These are phyloP conservation scores for Tetragonisca angustula DNA, from an alignment of 2,888 invertebrate genomes.

Conservation along the genomic window DNA sequence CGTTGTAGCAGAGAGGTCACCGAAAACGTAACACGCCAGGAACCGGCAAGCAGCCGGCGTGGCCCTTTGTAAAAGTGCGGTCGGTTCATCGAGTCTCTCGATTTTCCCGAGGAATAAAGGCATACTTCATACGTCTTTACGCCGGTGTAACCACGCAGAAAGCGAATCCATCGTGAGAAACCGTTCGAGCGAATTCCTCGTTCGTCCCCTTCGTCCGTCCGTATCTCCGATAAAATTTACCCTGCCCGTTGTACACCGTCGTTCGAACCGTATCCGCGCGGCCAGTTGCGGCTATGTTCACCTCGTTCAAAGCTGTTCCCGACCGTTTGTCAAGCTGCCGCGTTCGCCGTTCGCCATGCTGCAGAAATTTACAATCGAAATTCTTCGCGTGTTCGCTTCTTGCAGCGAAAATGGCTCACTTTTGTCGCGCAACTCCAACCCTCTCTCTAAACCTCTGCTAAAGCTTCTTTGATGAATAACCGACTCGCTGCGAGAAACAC, in stretches of 20 bases:
- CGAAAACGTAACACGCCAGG: neutral
- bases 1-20: neutral
- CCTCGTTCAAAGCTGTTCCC: conserved; percentile 35
- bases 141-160: conserved; percentile 58
- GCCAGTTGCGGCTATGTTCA: neutral
- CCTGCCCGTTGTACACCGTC: conserved; percentile 13
- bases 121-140: conserved; percentile 52
- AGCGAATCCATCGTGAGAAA: conserved; percentile 58
- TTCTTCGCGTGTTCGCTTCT: conserved; percentile 22
- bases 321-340: conserved; percentile 45
- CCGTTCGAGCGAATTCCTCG: conserved; percentile 52
- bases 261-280: conserved; percentile 15
- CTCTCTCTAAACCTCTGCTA: no score
- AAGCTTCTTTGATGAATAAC: neutral
- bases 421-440: neutral
- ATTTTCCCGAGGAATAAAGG: conserved; percentile 60
- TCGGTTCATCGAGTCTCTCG: neutral
- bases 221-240: conserved; percentile 57
- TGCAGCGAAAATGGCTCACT: neutral
- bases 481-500: neutral
- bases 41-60: neutral
- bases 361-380: conserved; percentile 46
- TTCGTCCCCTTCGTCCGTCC: neutral
- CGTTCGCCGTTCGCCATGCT: neutral
- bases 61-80: neutral